Evolutionary conservation across 2,888 invertebrate genomes (phyloP), one percentile per base, ranked within the genome.

Genomic region (Tetramorium bicarinatum): DNA sequence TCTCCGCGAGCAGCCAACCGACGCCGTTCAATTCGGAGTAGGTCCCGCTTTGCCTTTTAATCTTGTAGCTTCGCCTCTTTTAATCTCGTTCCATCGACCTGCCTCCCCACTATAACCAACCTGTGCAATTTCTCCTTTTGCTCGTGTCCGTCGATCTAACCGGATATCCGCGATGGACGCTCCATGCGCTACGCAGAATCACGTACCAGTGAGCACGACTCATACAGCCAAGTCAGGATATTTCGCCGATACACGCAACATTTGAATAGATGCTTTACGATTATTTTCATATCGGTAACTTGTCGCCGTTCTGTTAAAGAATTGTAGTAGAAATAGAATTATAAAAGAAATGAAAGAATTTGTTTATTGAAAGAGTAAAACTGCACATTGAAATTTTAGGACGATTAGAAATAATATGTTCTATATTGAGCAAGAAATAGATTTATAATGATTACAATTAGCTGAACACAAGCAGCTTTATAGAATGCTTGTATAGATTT

Each of bases 11-110:
- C 85, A 85, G 52, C 82, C 79, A 84, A 85, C 54, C 83, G 75
- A 81, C 59, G 76, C 62, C 74, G 87, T 71, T 84, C 86, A 85
- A 86, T 84, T 88, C 85, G 82, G 66, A 72, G 85, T 82, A 87
- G 88, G 87, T 88, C 86, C 84, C 87, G 87, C 91, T 89, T 90
- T 92, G 92, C 91, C 92, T 92, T 92, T 92, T 92, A 92, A 92
- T 92, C 91, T 92, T 89, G 87, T 91, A 91, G 91, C 90, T 90
- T 91, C 89, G 88, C 91, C 92, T 91, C 91, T 92, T 91, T 92
- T 91, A 92, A 92, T 92, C 91, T 91, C 90, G 90, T 90, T 90
- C 85, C 82, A 91, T 90, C 91, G 91, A 91, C 88, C 89, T 59
- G 62, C 34, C 71, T 77, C 79, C 66, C 82, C 76, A 34, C 29